Evolutionary conservation across 2,113 vertebrate genomes (phyloP), one percentile per base, ranked within the genome.

Genomic region (Plestiodon gilberti): DNA sequence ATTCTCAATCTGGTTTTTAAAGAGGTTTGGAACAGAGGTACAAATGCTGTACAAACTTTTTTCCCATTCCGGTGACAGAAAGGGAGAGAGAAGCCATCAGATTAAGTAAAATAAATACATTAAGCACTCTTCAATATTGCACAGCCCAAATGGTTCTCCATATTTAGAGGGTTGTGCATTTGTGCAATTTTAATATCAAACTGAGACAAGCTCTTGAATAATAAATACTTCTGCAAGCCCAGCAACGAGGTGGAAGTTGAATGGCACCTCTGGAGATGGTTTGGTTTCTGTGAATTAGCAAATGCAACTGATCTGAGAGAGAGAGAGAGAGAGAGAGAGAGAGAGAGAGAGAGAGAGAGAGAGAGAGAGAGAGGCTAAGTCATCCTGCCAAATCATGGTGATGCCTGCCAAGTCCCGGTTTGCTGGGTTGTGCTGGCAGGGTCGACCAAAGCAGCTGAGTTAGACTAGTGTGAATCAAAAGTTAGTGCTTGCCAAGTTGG

Each of bases 321-420:
- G 79, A 77, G 9, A 67, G 67, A 62, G 89, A 75, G 74, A 35
- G 0, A 64, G 4, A 55, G 89, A 73, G 77, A 84, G 76, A 79
- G 9, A 67, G 62, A 62, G 89, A 76, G 75, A 62, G 3, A 84
- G 76, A 79, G 9, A 67, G 61, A 62, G 89, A 75, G 74, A 62
- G 3, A 84, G 76, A 79, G 5, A 67, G 55, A 62, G 89, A 76
- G 74, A 62, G 3, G 30, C 87, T 85, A 64, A 57, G 62, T n/a
- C 78, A 89, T 82, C 6, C 15, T 86, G 80, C 9, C 48, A 18
- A 81, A 89, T 74, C 48, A 78, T 64, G 28, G 48, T 74, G 89
- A 83, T 74, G 84, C 7, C n/a, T 93, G 94, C 88, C 74, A 18
- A 61, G 87, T 81, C 87, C 90, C 84, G 91, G 90, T 89, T 75